Evolutionary conservation across 2,113 vertebrate species (phyloP).

Genomic region (Sapayoa aenigma): DNA sequence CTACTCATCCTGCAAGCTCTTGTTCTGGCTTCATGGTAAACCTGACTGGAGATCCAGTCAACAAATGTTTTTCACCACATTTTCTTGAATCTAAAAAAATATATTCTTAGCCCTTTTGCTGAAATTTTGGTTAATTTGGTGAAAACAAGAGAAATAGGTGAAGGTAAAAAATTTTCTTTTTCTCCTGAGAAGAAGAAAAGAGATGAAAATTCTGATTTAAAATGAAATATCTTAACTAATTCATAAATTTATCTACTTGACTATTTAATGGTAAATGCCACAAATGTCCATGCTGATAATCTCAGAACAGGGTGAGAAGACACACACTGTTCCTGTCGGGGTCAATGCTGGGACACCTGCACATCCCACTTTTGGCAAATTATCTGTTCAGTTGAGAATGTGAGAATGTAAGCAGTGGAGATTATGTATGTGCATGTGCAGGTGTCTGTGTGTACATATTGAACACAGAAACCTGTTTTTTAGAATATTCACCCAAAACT

Average conservation of each 20-base stretch:
- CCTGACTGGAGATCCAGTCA: neutral
- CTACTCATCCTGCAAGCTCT: neutral
- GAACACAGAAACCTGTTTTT: neutral
- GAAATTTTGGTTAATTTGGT: neutral
- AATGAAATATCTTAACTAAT: neutral
- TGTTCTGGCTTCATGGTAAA: neutral
- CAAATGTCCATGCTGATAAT: neutral
- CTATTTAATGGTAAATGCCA: neutral
- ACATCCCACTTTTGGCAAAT: neutral
- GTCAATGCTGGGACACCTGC: no score
- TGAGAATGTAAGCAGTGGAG: neutral
- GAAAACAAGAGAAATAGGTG: neutral
- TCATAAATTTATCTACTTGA: neutral
- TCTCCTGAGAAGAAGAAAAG: neutral
- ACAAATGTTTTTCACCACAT: fast-evolving
- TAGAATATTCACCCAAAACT: neutral
- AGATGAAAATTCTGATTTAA: neutral
- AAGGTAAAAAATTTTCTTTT: neutral
- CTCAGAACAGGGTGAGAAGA: neutral
- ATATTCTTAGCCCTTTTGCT: neutral
- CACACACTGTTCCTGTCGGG: fast-evolving
- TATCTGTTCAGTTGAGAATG: neutral
- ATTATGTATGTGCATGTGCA: neutral
- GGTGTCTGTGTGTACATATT: neutral
- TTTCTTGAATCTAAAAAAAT: neutral